phyloP scores from a whole-genome alignment of 2,797 vertebrate genomes.

The Sebastes elongatus region DNA sequence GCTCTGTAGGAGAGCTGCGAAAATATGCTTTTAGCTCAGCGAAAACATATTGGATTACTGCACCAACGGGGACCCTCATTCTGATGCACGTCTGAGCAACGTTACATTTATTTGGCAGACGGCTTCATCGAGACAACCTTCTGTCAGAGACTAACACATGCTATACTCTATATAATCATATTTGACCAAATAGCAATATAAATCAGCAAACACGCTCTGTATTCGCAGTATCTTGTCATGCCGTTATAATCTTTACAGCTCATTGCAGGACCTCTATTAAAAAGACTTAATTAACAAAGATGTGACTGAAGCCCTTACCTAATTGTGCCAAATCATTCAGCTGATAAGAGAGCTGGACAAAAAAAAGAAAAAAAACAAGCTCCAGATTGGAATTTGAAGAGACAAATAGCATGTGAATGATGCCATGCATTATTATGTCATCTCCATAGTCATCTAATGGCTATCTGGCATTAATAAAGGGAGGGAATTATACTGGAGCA shows the following conservation, averaged over 20 bases:
- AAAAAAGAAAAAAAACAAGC: conserved; percentile 42
- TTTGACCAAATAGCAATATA: conserved; percentile 22
- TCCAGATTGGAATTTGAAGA: conserved; percentile 83
- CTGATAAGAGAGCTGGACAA: conserved; percentile 44
- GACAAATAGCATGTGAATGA: conserved; percentile 83
- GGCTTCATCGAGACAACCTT: conserved; percentile 54
- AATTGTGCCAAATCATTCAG: conserved; percentile 73
- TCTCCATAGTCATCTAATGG: conserved; percentile 80
- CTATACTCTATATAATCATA: conserved; percentile 6
- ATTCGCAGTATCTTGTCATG: not conserved
- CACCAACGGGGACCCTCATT: conserved; percentile 44
- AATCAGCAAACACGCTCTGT: conserved; percentile 16
- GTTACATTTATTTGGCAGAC: conserved; percentile 58
- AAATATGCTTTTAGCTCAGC: conserved; percentile 66
- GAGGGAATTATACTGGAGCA: conserved; percentile 80
- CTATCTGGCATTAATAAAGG: conserved; percentile 84
- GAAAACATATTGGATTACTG: conserved; percentile 64
- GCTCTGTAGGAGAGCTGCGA: conserved; percentile 53
- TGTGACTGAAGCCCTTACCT: conserved; percentile 66
- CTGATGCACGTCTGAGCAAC: conserved; percentile 48
- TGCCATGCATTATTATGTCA: conserved; percentile 84
- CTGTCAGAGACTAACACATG: conserved; percentile 37
- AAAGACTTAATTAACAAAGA: conserved; percentile 71
- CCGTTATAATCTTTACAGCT: conserved; percentile 22
- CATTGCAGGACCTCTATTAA: conserved; percentile 41